Evolutionary conservation across 1,140 invertebrate species (phyloP).

Genomic region (Ctenoplectra terminalis): DNA sequence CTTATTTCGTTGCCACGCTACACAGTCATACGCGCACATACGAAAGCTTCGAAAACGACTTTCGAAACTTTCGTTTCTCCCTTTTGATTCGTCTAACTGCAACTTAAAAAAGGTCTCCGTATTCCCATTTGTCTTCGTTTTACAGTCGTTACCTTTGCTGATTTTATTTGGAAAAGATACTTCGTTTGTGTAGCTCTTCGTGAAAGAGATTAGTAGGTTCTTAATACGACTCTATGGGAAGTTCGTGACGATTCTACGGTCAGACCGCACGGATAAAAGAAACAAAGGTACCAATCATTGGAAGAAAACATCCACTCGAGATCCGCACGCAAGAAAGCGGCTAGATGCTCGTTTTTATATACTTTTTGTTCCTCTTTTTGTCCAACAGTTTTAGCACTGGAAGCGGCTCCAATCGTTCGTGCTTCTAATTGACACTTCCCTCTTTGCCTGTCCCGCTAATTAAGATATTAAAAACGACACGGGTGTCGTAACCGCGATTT

Average conservation of each 20-base stretch:
- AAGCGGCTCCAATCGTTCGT: slow-evolving; percentile 8
- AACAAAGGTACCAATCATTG: background rate
- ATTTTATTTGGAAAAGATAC: too few species aligned
- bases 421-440: slow-evolving; percentile 36
- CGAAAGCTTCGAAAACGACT: background rate
- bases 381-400: background rate
- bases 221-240: background rate
- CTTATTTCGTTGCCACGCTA: background rate
- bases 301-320: background rate
- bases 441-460: background rate
- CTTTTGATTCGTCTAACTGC: background rate
- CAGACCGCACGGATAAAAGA: background rate
- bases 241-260: background rate
- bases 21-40: background rate
- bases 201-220: too few species aligned
- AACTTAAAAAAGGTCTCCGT: too few species aligned
- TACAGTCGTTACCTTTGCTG: too few species aligned
- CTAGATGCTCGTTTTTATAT: background rate
- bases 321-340: slow-evolving; percentile 23
- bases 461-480: slow-evolving; percentile 7
- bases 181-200: too few species aligned
- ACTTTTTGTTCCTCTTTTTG: background rate
- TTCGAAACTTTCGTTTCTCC: background rate
- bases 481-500: slow-evolving; percentile 15
- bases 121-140: too few species aligned